phyloP scores from a whole-genome alignment of 1,140 invertebrate species.

The Pteromalus puparum region DNA sequence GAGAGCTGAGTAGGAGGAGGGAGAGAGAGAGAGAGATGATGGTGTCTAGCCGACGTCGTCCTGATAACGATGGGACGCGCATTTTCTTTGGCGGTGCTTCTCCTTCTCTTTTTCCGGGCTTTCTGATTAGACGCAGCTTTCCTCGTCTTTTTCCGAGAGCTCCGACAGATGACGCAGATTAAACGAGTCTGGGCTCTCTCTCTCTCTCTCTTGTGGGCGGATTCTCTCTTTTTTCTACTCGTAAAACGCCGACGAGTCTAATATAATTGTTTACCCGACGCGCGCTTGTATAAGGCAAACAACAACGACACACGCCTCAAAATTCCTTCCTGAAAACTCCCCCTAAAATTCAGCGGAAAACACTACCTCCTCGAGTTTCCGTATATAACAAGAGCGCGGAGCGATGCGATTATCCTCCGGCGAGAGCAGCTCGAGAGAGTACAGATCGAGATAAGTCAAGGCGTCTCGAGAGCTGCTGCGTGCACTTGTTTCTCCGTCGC shows the following conservation, averaged over 20 bases:
- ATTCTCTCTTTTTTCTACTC: neutral
- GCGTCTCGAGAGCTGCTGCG: neutral
- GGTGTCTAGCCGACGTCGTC: neutral
- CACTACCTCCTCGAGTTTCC: no score
- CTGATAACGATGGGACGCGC: neutral
- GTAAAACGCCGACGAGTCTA: neutral
- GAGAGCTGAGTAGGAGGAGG: neutral
- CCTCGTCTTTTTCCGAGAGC: neutral
- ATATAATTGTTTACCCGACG: no score
- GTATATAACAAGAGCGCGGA: neutral
- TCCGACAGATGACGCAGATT: neutral
- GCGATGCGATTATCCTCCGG: neutral
- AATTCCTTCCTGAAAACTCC: neutral
- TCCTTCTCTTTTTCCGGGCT: neutral
- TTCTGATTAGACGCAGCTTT: neutral
- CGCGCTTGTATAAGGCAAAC: no score
- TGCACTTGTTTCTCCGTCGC: conserved; percentile 19
- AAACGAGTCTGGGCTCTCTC: neutral
- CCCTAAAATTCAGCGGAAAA: neutral
- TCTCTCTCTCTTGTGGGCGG: neutral
- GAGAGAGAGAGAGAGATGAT: neutral
- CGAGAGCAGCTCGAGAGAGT: neutral
- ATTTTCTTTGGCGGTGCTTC: neutral
- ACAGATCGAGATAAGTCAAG: conserved; percentile 45
- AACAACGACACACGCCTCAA: neutral